Conservation (phyloP, 2,113 vertebrate species). For the Trogon surrucura region DNA sequence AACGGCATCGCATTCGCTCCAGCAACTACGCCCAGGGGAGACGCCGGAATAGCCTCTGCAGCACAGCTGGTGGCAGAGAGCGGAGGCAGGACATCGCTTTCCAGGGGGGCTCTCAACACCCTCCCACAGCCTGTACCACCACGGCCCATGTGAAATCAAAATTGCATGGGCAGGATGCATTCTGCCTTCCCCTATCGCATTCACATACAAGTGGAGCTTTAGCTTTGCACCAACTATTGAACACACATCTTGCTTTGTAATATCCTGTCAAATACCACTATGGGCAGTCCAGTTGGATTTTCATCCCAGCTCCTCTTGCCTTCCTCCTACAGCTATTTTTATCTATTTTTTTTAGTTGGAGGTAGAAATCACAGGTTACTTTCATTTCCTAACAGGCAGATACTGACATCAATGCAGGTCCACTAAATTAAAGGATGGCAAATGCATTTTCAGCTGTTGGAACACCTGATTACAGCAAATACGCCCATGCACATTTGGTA, state of each 20-base stretch:
- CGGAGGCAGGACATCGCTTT: neutral
- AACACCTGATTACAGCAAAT: neutral
- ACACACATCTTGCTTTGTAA: neutral
- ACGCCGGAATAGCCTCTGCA: neutral
- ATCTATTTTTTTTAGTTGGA: neutral
- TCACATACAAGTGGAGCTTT: neutral
- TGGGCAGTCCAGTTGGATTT: neutral
- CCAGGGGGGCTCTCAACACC: neutral
- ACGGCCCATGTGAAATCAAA: neutral
- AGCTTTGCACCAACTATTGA: neutral
- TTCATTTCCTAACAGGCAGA: neutral
- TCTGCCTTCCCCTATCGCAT: neutral
- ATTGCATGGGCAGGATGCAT: accelerated
- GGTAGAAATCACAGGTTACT: neutral
- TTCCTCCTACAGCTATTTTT: neutral
- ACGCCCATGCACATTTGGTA: neutral
- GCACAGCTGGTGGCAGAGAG: neutral
- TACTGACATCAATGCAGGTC: neutral
- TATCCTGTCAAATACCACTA: neutral
- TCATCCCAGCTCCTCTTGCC: neutral
- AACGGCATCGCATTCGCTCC: neutral
- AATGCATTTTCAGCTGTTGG: neutral
- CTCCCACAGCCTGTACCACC: neutral
- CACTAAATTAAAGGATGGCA: neutral
- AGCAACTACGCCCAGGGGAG: accelerated